A percentile compares a stretch with the other conserved stretches of the same genome.
Evolutionary conservation across 1,140 invertebrate species (phyloP).

Genomic region (Rhopalosiphum padi): DNA sequence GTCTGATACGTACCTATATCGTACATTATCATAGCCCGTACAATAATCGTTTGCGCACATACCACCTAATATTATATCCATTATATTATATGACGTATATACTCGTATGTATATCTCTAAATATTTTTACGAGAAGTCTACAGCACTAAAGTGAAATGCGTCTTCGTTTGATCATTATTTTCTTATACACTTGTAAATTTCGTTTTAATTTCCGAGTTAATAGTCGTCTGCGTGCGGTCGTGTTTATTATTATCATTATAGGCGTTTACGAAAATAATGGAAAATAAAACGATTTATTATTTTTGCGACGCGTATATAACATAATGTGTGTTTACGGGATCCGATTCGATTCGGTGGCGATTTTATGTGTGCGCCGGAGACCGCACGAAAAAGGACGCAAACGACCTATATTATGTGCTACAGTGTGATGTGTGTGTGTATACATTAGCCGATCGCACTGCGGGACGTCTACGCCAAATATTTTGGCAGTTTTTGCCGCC

Average conservation of each 20-base stretch:
- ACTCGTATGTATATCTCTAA: no score
- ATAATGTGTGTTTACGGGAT: not conserved
- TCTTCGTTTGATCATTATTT: not conserved
- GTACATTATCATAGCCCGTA: not conserved
- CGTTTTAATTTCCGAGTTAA: not conserved
- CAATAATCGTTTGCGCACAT: not conserved
- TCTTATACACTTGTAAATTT: not conserved
- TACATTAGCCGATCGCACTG: not conserved
- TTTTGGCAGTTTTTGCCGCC: constrained; percentile 55
- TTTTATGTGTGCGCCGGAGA: not conserved
- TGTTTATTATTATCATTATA: not conserved
- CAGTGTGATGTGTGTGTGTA: not conserved
- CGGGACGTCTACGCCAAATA: constrained; percentile 48
- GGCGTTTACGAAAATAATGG: not conserved
- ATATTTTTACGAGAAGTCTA: not conserved
- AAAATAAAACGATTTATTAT: constrained; percentile 16
- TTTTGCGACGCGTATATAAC: not conserved
- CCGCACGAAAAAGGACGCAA: not conserved
- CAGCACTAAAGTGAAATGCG: not conserved
- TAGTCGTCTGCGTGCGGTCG: not conserved
- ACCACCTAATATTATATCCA: no score
- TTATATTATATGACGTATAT: no score
- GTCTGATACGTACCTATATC: not conserved
- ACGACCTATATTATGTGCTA: not conserved
- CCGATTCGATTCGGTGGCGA: constrained; percentile 38